phyloP scores from a whole-genome alignment of 2,888 invertebrate genomes.

The Bugula neritina region DNA sequence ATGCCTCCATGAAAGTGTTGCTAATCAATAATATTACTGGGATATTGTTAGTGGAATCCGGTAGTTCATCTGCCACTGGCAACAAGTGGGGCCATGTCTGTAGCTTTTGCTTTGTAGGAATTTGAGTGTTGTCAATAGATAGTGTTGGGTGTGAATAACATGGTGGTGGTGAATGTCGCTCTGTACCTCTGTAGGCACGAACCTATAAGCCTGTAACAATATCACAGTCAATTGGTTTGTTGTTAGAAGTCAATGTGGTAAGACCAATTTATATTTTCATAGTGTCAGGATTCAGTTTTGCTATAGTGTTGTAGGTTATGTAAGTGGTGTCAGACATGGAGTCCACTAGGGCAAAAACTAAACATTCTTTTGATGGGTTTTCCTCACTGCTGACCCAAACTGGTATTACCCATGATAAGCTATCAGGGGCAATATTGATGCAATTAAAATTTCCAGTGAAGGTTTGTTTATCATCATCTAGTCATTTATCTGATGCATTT shows the following conservation, averaged over 20 bases:
- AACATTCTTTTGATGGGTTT: constrained; percentile 8
- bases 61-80: constrained; percentile 30
- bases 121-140: constrained; percentile 33
- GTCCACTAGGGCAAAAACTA: constrained; percentile 4
- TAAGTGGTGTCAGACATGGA: constrained; percentile 32
- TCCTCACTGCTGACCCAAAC: constrained; percentile 4
- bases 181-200: constrained; percentile 22
- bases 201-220: background rate
- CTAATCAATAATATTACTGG: constrained; percentile 33
- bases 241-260: constrained; percentile 5
- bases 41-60: constrained; percentile 29
- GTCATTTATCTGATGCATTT: background rate
- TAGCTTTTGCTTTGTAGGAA: constrained; percentile 33
- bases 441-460: background rate
- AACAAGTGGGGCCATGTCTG: constrained; percentile 32
- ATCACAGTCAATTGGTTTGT: background rate
- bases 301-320: constrained; percentile 9
- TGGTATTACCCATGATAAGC: constrained; percentile 3
- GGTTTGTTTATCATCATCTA: background rate
- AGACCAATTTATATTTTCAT: background rate
- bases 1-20: constrained; percentile 33
- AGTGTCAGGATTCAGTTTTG: background rate
- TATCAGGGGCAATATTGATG: background rate
- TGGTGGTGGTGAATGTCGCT: background rate
- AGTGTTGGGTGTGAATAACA: constrained; percentile 28